Base-by-base conservation (phyloP, 2,113 vertebrate genomes). In the Gadus macrocephalus region DNA sequence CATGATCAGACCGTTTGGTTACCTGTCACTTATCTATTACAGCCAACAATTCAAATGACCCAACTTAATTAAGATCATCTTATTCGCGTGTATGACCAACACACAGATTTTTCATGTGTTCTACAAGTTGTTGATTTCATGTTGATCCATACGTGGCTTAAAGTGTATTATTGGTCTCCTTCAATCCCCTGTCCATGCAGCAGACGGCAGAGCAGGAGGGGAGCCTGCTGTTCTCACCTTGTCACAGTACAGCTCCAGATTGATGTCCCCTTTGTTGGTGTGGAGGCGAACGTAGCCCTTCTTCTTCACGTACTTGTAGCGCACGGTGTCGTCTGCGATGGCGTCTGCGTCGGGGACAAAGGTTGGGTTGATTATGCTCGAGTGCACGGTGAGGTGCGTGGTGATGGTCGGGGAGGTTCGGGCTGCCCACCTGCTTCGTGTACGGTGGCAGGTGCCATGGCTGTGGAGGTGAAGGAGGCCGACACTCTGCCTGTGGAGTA, bases 401-500 rank as follows among this genome's bases (percentile, higher is more conserved):
- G 4, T 1, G 31, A 7, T 35, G 4, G 31, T 35, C 31, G 31
- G 31, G 31, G 4, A 1, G 4, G 31, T 62, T 59, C 31, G 1
- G 62, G 69, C 70, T 15, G 70, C 73, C 85, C 76, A 96, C 97
- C 97, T 92, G 97, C 96, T 94, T 95, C 93, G 0, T 98, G 96
- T 0, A 74, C 91, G 2, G 97, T 99, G 78, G 96, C 89, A 0
- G 97, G 97, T 27, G 92, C 90, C 96, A 98, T 98, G 53, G 97
- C 96, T 0, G 97, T 99, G 73, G 97, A 99, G 0, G 97, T 99
- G 90, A 99, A 99, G 66, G 96, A 98, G 5, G 97, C 95, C 0
- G 95, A 96, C 14, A 98, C 96, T 81, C 92, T 92, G 62, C 97
- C 97, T 0, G 97, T 99, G 56, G 97, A 99, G 79, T 99, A 99